phyloP scores from a whole-genome alignment of 1,140 invertebrate genomes.

The Campoletis sonorensis region DNA sequence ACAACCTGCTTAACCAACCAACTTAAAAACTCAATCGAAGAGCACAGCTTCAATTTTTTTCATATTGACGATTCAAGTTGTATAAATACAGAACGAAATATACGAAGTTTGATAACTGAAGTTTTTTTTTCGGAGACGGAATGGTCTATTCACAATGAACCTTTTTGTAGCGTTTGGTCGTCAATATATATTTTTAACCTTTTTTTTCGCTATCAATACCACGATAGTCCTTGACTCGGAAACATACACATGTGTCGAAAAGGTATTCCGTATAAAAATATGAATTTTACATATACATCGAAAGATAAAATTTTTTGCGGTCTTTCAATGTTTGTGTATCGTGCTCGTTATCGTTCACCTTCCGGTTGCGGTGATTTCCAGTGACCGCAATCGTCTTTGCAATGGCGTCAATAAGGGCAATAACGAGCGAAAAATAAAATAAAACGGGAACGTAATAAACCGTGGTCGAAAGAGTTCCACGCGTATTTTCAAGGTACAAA shows the following conservation, averaged over 20 bases:
- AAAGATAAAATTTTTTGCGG: neutral
- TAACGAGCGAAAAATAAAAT: neutral
- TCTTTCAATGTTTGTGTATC: neutral
- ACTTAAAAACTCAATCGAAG: too few relatives aligned
- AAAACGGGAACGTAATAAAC: neutral
- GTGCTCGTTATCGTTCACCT: neutral
- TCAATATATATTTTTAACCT: too few relatives aligned
- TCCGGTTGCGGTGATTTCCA: conserved; percentile 10
- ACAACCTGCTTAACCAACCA: too few relatives aligned
- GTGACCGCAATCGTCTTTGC: neutral
- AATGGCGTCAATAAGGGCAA: neutral
- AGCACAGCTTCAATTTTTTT: too few relatives aligned
- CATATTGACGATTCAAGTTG: too few relatives aligned
- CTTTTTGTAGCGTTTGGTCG: too few relatives aligned
- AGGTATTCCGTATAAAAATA: neutral
- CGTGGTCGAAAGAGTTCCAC: neutral
- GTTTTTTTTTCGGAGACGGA: too few relatives aligned
- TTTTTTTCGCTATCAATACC: too few relatives aligned
- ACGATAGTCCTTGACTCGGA: neutral
- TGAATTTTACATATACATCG: neutral
- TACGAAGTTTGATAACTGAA: too few relatives aligned
- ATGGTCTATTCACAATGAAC: too few relatives aligned
- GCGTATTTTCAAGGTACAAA: neutral
- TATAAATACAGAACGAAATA: too few relatives aligned
- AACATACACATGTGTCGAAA: neutral